Base-by-base conservation (phyloP, 2,888 invertebrate species). In the Heteromurus nitidus region DNA sequence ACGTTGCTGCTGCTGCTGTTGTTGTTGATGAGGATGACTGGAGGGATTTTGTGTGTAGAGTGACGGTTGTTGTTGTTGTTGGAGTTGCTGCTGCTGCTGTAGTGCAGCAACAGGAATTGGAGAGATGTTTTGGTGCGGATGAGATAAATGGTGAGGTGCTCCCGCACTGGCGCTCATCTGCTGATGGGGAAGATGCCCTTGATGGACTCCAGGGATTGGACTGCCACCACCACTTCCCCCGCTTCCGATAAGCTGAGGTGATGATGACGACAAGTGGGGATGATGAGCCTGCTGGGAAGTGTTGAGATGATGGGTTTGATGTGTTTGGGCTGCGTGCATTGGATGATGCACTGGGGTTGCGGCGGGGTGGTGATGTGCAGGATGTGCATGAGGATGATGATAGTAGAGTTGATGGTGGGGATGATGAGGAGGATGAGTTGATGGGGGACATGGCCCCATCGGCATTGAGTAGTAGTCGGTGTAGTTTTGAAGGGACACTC, bases 141-240 rank as follows among this genome's bases (percentile, higher is more conserved):
- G 69, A 26, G 80, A 73, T 62, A 80, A 68, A 16, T 81, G 74
- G 53, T 75, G 75, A 50, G 74, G 67, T 64, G 70, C 80, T 44
- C 74, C 74, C 18, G 79, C 22, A 60, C 73, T 22, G 42, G 50
- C 44, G 58, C 65, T 68, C 79, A 80, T 67, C 50, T 80, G 60
- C 28, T 75, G 60, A 93, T 93, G 85, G 93, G 93, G 3, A 93
- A 93, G 31, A 58, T 74, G 73, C 28, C 62, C 30, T 30, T 53
- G 74, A 72, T 74, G 73, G 31, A n/a, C n/a, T n/a, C 44, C 74
- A 42, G 70, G 67, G 62, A 82, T n/a, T 92, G 93, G 72, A 93
- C 93, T 89, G 93, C 93, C 81, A 88, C 92, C 92, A 86, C 92
- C 92, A 87, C 92, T 91, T 87, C 92, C 92, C 89, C 83, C 92